Percentiles rank a stretch among this genome's conserved stretches.
These are phyloP conservation scores for Campoletis sonorensis DNA, from an alignment of 1,140 invertebrate species.

Conservation along the genomic window DNA sequence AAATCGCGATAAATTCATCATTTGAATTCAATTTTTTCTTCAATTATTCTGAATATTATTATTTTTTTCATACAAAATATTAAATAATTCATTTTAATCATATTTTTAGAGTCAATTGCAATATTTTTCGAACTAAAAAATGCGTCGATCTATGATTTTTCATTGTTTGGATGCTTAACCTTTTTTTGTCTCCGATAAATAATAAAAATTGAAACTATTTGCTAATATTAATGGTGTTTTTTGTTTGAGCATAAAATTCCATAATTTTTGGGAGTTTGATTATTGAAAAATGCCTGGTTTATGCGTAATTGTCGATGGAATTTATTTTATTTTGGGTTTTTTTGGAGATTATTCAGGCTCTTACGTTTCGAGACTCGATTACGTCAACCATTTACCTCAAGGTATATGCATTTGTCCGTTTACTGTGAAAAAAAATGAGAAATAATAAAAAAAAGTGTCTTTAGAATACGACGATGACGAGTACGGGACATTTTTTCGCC, in stretches of 20 bases:
- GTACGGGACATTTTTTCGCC: conserved; percentile 28
- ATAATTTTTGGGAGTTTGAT: too few relatives aligned
- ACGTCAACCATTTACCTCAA: not conserved
- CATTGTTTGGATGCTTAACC: too few relatives aligned
- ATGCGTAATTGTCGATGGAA: not conserved
- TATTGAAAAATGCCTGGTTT: too few relatives aligned
- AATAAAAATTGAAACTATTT: not conserved
- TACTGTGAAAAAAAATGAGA: conserved; percentile 1
- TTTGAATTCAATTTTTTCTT: not conserved
- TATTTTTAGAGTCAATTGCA: too few relatives aligned
- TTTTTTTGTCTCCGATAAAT: too few relatives aligned
- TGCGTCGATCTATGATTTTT: too few relatives aligned
- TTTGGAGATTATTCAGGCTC: not conserved
- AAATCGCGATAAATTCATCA: not conserved
- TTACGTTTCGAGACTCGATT: not conserved
- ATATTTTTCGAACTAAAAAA: too few relatives aligned
- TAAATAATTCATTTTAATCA: too few relatives aligned
- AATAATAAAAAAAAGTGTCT: conserved; percentile 18
- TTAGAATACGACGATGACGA: conserved; percentile 31
- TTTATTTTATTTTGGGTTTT: not conserved
- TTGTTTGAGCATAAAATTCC: too few relatives aligned
- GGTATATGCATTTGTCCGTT: not conserved
- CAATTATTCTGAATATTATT: too few relatives aligned
- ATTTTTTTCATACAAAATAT: too few relatives aligned
- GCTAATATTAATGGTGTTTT: too few relatives aligned